Percentiles rank a stretch among this genome's conserved stretches.
Evolutionary conservation across 2,113 vertebrate species (phyloP).

Genomic region (Caretta caretta): DNA sequence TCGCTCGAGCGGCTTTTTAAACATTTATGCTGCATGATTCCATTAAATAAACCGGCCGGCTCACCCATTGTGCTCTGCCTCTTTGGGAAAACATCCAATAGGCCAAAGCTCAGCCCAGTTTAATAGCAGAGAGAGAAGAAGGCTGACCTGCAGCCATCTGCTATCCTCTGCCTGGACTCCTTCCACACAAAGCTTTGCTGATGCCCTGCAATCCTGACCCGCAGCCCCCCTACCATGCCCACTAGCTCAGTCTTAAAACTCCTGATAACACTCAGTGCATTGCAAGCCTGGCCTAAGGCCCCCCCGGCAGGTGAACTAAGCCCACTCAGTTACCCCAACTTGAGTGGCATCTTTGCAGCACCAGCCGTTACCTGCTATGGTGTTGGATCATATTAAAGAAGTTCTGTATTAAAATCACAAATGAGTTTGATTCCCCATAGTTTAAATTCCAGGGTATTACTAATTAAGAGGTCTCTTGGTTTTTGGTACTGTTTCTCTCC

Average conservation of each 20-base stretch:
- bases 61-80: no score
- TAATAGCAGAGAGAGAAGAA: not conserved
- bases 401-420: no score
- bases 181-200: not conserved
- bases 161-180: not conserved
- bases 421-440: no score
- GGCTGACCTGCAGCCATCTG: not conserved
- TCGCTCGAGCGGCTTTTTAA: not conserved
- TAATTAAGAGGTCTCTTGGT: no score
- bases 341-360: not conserved
- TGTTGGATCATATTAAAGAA: no score
- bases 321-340: not conserved
- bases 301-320: not conserved
- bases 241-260: not conserved
- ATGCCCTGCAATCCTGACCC: no score
- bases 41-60: not conserved
- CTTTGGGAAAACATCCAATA: not conserved
- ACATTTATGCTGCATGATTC: not conserved
- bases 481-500: no score
- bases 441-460: no score
- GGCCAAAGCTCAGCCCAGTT: not conserved
- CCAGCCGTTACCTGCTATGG: not conserved
- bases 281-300: not conserved
- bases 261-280: not conserved
- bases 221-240: no score